Percentiles rank a stretch among this genome's conserved stretches.
Conservation (phyloP, 2,888 invertebrate genomes). For the Lumbricus terrestris region DNA sequence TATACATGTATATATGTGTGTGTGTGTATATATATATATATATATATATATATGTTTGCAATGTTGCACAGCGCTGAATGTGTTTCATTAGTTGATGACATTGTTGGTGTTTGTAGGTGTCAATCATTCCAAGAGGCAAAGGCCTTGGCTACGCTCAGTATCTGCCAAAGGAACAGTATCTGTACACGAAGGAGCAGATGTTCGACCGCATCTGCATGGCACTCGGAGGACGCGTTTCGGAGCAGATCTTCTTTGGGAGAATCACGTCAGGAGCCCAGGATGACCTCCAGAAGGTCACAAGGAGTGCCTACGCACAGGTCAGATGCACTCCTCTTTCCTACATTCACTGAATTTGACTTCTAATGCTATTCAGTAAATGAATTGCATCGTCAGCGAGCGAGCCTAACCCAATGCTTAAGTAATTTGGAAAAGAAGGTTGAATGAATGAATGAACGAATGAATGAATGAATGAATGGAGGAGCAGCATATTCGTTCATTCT, state of each 20-base stretch:
- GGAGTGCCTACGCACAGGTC: constrained; percentile 94
- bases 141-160: constrained; percentile 99
- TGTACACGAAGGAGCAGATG: constrained; percentile 92
- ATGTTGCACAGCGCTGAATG: neutral
- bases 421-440: too few relatives aligned
- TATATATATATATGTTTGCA: neutral
- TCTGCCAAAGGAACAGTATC: constrained; percentile 94
- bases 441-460: neutral
- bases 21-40: too few relatives aligned
- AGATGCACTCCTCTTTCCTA: neutral
- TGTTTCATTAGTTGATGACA: too few relatives aligned
- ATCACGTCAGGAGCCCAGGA: constrained; percentile 99
- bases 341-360: neutral
- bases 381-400: neutral
- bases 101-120: constrained; percentile 67
- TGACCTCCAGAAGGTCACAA: constrained; percentile 95
- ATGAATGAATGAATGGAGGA: neutral
- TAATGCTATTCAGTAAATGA: neutral
- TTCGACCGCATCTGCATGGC: constrained; percentile 99
- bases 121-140: constrained; percentile 96
- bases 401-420: neutral
- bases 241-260: constrained; percentile 90
- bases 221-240: constrained; percentile 93
- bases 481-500: too few relatives aligned
- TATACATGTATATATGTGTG: too few relatives aligned